Base-by-base conservation (phyloP, 1,140 invertebrate species). In the Drosophila sulfurigaster region DNA sequence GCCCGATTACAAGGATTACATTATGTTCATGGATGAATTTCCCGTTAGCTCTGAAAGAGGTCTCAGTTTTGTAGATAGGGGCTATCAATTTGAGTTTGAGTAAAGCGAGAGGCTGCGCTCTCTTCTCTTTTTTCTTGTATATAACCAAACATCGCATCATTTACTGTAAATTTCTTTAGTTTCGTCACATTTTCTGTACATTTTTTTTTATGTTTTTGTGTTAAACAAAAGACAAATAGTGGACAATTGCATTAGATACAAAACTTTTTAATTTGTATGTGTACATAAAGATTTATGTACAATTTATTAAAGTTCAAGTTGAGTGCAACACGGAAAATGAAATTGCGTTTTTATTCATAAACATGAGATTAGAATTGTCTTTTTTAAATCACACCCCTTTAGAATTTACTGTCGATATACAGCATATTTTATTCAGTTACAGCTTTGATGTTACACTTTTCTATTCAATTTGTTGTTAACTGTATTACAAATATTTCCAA, bases 31-130 rank as follows among this genome's bases (percentile, higher is more conserved):
- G n/a, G 67, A 79, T 7, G 80, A 79, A 7, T 91, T 91, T 72
- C 89, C 89, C 1, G 49, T 66, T 10, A 72, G 66, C 56, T 86
- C 85, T 1, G 90, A 91, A 54, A 71, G 82, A 3, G 90, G 90
- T 35, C 73, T 91, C 16, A 91, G 90, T 59, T 91, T 90, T 58
- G 89, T 91, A 1, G 83, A 91, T 78, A 85, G 90, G 35, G 90
- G 90, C 41, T 91, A 86, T 67, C 89, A 91, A 35, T 91, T 91
- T 75, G 80, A 91, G 49, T 91, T 91, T 76, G 72, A 81, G 41
- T 82, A 77, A 64, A 64, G 38, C 35, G 15, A 45, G 32, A 5
- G 43, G 52, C 35, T 59, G 59, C 62, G 11, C 52, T 56, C 57
- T 41, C 16, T 48, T 45, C 62, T 4, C 43, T 78, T 43, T 38